These are phyloP conservation scores for Willisornis vidua DNA, from an alignment of 2,113 vertebrate genomes.

Conservation along the genomic window DNA sequence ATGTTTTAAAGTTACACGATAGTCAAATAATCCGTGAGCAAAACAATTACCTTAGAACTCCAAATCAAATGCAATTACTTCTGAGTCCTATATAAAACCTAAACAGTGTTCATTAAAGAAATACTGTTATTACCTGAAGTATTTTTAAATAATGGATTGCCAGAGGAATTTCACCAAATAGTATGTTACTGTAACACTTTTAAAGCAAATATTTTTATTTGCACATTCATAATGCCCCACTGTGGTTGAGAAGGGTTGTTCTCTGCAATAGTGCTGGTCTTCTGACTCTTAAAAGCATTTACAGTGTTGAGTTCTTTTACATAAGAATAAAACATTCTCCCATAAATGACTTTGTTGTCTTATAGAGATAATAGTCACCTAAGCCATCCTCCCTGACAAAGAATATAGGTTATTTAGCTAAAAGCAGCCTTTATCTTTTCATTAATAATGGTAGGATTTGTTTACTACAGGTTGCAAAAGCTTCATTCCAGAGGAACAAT, in stretches of 20 bases:
- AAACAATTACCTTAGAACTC: neutral
- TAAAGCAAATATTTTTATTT: neutral
- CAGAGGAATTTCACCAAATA: neutral
- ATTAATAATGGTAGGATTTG: neutral
- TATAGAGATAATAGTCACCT: neutral
- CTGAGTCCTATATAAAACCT: neutral
- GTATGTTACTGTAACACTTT: neutral
- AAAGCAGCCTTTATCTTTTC: neutral
- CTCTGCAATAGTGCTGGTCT: neutral
- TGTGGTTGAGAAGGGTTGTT: neutral
- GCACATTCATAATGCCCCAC: neutral
- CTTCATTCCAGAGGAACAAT: constrained; percentile 93
- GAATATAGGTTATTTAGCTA: neutral
- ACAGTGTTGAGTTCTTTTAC: neutral
- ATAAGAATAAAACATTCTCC: neutral
- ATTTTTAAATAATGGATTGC: neutral
- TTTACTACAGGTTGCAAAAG: constrained; percentile 85
- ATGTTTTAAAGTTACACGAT: neutral
- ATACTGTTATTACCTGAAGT: neutral
- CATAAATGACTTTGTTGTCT: neutral
- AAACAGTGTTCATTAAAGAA: neutral
- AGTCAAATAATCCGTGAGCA: neutral
- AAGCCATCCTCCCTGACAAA: neutral
- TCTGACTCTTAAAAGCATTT: neutral
- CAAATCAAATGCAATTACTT: neutral